phyloP scores from a whole-genome alignment of 2,888 invertebrate genomes.

The Drosophila demipolita region DNA sequence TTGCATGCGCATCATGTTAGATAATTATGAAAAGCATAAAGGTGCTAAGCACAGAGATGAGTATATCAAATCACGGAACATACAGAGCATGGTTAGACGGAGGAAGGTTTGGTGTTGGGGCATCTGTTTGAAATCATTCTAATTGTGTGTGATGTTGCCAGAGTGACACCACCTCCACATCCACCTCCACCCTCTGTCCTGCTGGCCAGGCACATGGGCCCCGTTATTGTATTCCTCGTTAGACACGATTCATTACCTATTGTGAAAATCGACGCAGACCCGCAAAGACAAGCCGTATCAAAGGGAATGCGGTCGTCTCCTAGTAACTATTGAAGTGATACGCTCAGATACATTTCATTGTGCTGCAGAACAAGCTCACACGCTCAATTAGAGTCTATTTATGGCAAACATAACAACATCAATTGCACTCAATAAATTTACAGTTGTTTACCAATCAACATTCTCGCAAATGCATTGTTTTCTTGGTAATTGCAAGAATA shows the following conservation, averaged over 20 bases:
- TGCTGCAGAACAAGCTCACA: background rate
- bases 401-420: too few relatives aligned
- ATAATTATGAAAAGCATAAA: too few relatives aligned
- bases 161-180: background rate
- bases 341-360: background rate
- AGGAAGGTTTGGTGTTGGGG: too few relatives aligned
- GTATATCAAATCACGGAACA: too few relatives aligned
- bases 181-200: background rate
- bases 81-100: too few relatives aligned
- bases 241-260: slow-evolving; percentile 44
- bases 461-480: background rate
- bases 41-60: too few relatives aligned
- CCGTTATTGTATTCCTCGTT: slow-evolving; percentile 39
- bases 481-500: too few relatives aligned
- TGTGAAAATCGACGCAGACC: slow-evolving; percentile 9
- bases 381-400: background rate
- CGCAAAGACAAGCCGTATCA: slow-evolving; percentile 7
- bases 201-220: slow-evolving; percentile 25
- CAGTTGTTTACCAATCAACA: background rate
- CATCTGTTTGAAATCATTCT: background rate
- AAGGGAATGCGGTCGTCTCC: slow-evolving; percentile 28
- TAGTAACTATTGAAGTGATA: slow-evolving; percentile 15
- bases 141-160: slow-evolving; percentile 5
- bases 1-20: too few relatives aligned
- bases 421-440: background rate